Base-by-base conservation (phyloP, 2,888 invertebrate genomes). In the Perizoma affinitatum region DNA sequence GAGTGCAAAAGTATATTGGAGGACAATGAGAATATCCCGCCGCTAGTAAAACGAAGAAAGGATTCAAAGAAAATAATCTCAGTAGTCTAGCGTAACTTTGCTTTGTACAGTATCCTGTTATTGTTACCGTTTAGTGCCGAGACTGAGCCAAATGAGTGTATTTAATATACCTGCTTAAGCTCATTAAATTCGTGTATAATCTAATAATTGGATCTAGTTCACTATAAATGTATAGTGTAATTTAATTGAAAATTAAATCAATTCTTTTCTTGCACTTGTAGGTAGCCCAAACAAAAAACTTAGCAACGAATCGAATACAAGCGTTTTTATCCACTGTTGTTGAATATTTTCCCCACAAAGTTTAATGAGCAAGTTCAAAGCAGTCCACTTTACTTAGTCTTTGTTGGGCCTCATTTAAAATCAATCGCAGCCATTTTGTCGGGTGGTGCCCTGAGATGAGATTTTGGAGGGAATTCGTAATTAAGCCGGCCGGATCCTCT, bases 391-490 rank as follows among this genome's bases (percentile, higher is more conserved):
- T 69, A 73, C 66, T 58, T 76, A 69, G 78, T 80, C 86, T 87
- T 87, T 88, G 87, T 86, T 80, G 75, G 65, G 78, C 74, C 86
- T 88, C 89, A 90, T 90, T 90, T 88, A 90, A 88, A 91, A 90
- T 89, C 90, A 90, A 90, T 91, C 86, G 87, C 76, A 75, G 84
- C 86, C 82, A 85, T 90, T 86, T 80, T 78, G 81, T 81, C 78
- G 76, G 74, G 84, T 83, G 84, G 80, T 56, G 53, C 46, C 43
- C 54, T 62, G 62, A 80, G 84, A 79, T 81, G 86, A 86, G 87
- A 88, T 88, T 90, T 88, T 76, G 79, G 81, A 90, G 90, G 79
- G 90, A 90, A 90, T 90, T 88, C 88, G 86, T 90, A 90, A 91
- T 91, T 90, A 90, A 90, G 88, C 83, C 80, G 74, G 81, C 79